Base-by-base conservation (phyloP, 2,797 vertebrate genomes). In the Petrocephalus sullivani region DNA sequence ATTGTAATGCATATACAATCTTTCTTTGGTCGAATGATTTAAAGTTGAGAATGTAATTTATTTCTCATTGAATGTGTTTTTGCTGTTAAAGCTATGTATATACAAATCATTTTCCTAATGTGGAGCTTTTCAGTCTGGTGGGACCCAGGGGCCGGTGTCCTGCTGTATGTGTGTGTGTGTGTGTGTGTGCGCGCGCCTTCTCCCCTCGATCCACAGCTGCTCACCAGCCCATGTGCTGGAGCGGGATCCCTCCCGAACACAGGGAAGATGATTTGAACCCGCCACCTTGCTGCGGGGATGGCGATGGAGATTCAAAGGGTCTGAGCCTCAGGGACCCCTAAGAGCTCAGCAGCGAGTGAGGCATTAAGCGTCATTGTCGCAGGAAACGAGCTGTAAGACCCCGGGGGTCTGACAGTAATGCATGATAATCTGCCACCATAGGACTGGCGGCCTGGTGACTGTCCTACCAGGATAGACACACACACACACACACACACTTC, bases 1-100 rank as follows among this genome's bases (percentile, higher is more conserved):
- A 89, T 91, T 93, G 92, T 94, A 94, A 93, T 91, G 91, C 94
- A 93, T 87, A 96, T 95, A 94, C 95, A 94, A 23, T 33, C 95
- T 95, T 95, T 93, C 88, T 91, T 96, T 95, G 3, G 81, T 51
- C 8, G 49, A 83, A 58, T 85, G 10, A 51, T 54, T 56, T 14
- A 14, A 84, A 57, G 8, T 16, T 57, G 4, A 23, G 83, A 85
- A 85, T 85, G 21, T 56, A 85, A 57, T 57, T 19, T 33, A 28
- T 33, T 85, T 85, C 37, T 56, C 46, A 28, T 58, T 83, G n/a
- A 83, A 85, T 85, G 51, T 58, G 14, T 53, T 83, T 67, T 53
- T 54, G 21, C 54, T 56, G 83, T 85, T 85, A 37, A 46, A 53
- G 41, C 37, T 46, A 41, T 21, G 16, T 46, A 83, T 83, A 49